Evolutionary conservation across 53 echinoderm and acorn worm genomes (phyloP), one percentile per base, ranked within the genome.

Genomic region (Paracentrotus lividus): DNA sequence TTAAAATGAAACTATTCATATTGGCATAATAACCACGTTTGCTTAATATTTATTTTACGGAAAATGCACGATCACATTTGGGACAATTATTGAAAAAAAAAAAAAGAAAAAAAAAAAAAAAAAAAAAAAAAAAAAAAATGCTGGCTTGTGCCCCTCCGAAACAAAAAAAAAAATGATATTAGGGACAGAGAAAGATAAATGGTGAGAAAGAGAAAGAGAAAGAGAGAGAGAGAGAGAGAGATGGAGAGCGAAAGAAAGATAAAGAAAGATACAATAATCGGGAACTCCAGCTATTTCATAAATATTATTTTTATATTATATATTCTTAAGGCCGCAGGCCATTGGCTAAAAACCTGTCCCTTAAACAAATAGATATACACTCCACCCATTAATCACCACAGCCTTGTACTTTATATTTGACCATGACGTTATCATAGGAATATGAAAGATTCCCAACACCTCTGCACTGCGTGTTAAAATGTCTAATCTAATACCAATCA

Each of bases 401-500:
- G 64, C 64, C 27, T 9, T 72, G 72, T 16, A 40, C 36, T 72
- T 38, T 20, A 72, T 72, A 38, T 5, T 72, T 72, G 72, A 72
- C 72, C 36, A 72, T 40, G 36, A 16, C 40, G 40, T 36, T 38
- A 38, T 36, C 38, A 40, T 57, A 21, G 57, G 21, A 57, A 57
- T 20, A 38, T 12, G 8, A 72, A 72, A 72, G 36, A 72, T 72
- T 40, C 72, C 38, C 4, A 72, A 72, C 72, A 72, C 36, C 72
- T 72, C 72, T 72, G 32, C 36, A 40, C 72, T 72, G 36, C 72
- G 72, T 40, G 40, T 72, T 38, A 72, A 36, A n/a, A 40, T 47
- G 49, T 27, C 49, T 47, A 10, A 81, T 47, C 81, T 81, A n/a
- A 23, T 81, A 47, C 26, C 81, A 47, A 45, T 81, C 81, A 81